Evolutionary conservation across 2,113 vertebrate species (phyloP), one percentile per base, ranked within the genome.

Genomic region (Tragelaphus buxtoni): DNA sequence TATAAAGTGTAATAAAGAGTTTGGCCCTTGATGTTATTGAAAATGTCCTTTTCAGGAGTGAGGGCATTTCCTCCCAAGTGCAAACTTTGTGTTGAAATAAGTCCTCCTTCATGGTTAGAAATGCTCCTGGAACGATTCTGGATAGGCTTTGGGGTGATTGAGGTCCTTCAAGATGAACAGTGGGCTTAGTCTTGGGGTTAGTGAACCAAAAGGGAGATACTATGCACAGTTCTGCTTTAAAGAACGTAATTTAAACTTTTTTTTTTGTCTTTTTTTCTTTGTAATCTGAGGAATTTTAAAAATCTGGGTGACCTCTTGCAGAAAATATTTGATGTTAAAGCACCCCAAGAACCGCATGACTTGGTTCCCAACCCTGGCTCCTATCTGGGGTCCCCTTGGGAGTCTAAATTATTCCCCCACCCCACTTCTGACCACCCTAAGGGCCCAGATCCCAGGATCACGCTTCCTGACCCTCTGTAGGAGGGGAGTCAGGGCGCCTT

Each of bases 401-500:
- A 56, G 83, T 39, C 72, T 17, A 81, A 81, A 77, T 86, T 47
- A 20, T 85, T 84, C 63, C 95, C 92, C 49, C 17, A n/a, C 11
- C n/a, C 1, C 20, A 32, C 76, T 94, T 58, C 28, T 94, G 97
- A 94, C 83, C 89, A 94, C 88, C 32, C 63, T 87, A 32, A 55
- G 92, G 96, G 90, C 84, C 88, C 89, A 88, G 63, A 90, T 97
- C 92, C 61, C 14, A 79, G 69, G 18, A 72, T 51, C 14, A 45
- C 0, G 7, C 76, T 88, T 94, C 88, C 96, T 94, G 95, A 94
- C 63, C 61, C 22, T 1, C 76, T 91, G 80, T 89, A 93, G 69
- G 20, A 87, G 32, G 90, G 95, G 95, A 98, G 95, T 96, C 89
- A 88, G 91, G 94, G 94, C 74, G 89, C 97, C 98, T 96, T 96